phyloP scores from a whole-genome alignment of 2,888 invertebrate genomes.

The Syrphus vitripennis region DNA sequence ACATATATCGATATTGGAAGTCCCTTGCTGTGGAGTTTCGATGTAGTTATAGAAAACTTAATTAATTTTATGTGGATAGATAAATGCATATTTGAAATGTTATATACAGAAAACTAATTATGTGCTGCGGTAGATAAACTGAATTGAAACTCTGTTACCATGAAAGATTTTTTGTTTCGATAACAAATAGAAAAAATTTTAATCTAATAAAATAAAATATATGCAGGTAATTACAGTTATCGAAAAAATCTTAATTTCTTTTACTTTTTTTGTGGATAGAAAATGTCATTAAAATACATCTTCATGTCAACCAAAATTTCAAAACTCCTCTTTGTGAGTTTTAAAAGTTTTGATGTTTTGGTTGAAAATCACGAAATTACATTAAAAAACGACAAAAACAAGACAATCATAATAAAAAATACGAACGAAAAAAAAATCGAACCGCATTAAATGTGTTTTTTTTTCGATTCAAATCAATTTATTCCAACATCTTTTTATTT shows the following conservation, averaged over 20 bases:
- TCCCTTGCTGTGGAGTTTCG: neutral
- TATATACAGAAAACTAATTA: neutral
- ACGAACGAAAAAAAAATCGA: too few species aligned
- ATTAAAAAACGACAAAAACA: neutral
- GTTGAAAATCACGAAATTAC: too few species aligned
- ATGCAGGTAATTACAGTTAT: too few species aligned
- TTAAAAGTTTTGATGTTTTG: too few species aligned
- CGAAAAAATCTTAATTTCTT: too few species aligned
- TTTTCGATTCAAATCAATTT: conserved; percentile 40
- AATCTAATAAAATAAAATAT: too few species aligned
- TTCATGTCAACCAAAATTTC: too few species aligned
- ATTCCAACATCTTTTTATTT: conserved; percentile 13
- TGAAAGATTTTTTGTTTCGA: neutral
- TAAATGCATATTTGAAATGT: neutral
- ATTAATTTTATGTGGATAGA: neutral
- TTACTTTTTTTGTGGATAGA: neutral
- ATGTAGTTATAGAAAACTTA: neutral
- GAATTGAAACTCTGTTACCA: neutral
- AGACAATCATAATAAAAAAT: too few species aligned
- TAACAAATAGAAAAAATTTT: neutral
- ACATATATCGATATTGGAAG: neutral
- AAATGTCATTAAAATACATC: neutral
- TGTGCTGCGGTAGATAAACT: neutral
- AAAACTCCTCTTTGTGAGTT: too few species aligned
- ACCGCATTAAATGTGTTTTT: neutral